Conservation (phyloP, 2,113 vertebrate species). For the Myocastor coypus region DNA sequence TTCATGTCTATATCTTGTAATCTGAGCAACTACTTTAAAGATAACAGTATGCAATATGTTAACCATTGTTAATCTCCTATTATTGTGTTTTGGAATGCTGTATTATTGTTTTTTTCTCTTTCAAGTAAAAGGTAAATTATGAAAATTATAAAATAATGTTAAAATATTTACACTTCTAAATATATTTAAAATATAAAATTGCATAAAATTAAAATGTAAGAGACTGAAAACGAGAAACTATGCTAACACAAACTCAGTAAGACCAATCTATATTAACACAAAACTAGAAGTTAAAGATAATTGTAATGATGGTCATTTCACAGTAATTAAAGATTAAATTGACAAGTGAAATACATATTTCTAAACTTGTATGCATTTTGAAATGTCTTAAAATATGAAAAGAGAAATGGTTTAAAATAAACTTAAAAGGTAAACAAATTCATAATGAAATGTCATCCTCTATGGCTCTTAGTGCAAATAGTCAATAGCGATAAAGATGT, state of each 20-base stretch:
- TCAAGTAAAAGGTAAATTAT: not conserved
- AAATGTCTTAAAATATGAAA: not conserved
- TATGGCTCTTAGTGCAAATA: not conserved
- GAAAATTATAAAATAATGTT: not conserved
- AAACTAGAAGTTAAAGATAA: not conserved
- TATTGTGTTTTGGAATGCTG: too few relatives aligned
- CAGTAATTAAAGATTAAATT: not conserved
- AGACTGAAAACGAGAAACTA: not conserved
- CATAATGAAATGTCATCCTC: not conserved
- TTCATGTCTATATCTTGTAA: too few relatives aligned
- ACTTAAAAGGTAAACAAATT: not conserved
- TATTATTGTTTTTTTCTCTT: too few relatives aligned
- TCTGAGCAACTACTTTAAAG: too few relatives aligned
- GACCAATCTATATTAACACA: not conserved
- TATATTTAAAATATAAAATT: not conserved
- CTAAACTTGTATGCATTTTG: not conserved
- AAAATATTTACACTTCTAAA: not conserved
- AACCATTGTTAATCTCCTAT: too few relatives aligned
- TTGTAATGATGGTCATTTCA: not conserved
- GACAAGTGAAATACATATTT: not conserved
- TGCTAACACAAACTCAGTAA: not conserved
- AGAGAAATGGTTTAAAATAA: not conserved
- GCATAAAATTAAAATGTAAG: not conserved
- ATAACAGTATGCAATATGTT: too few relatives aligned
- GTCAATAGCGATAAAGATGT: not conserved